Evolutionary conservation across 2,888 invertebrate genomes (phyloP).

Genomic region (Temnothorax rugatulus): DNA sequence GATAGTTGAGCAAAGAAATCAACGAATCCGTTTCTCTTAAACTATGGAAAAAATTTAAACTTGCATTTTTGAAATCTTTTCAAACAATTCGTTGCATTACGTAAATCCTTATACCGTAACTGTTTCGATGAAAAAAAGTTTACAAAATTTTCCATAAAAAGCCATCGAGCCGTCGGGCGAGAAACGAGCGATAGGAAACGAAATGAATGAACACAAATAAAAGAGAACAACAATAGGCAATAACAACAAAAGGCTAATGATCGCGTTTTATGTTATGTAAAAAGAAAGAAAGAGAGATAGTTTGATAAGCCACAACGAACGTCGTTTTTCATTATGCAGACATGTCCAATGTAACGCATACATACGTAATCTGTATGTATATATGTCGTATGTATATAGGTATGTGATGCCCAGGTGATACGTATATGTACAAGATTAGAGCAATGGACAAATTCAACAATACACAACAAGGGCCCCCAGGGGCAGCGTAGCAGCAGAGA

Average conservation of each 20-base stretch:
- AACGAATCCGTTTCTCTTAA: background rate
- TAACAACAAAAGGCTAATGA: slow-evolving; percentile 57
- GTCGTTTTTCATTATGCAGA: slow-evolving; percentile 64
- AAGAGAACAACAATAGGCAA: slow-evolving; percentile 44
- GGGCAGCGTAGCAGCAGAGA: slow-evolving; percentile 72
- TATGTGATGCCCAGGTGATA: slow-evolving; percentile 62
- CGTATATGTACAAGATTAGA: slow-evolving; percentile 72
- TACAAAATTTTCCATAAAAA: slow-evolving; percentile 51
- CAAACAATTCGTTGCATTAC: background rate
- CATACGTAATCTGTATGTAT: slow-evolving; percentile 53
- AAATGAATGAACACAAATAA: slow-evolving; percentile 57
- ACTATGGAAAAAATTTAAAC: background rate
- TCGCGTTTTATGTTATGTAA: slow-evolving; percentile 62
- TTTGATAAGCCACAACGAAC: slow-evolving; percentile 79
- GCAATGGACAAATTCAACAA: slow-evolving; percentile 81
- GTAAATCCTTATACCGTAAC: background rate
- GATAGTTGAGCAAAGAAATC: slow-evolving; percentile 13
- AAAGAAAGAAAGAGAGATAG: slow-evolving; percentile 69
- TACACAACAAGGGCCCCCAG: slow-evolving; percentile 85
- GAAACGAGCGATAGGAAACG: slow-evolving; percentile 39
- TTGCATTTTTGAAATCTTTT: background rate
- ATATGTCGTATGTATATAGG: slow-evolving; percentile 47
- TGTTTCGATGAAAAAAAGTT: slow-evolving; percentile 3
- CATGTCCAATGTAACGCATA: slow-evolving; percentile 52
- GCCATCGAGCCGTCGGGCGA: slow-evolving; percentile 75